Evolutionary conservation across 2,113 vertebrate genomes (phyloP).

Genomic region (Gallinago jamesoni): DNA sequence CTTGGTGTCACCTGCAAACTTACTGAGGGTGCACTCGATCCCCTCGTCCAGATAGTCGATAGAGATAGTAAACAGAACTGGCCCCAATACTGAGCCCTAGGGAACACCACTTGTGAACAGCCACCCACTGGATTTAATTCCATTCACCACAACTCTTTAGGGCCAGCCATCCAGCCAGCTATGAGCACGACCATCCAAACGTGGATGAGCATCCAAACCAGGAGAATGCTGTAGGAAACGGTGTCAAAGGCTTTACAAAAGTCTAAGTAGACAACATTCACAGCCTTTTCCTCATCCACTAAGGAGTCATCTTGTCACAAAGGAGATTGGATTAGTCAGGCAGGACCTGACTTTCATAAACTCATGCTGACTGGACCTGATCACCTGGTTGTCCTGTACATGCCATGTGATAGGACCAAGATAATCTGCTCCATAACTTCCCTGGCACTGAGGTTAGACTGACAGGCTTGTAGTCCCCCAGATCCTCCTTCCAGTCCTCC

Average conservation of each 20-base stretch:
- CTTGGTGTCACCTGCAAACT: background rate
- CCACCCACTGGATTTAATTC: background rate
- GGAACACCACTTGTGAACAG: background rate
- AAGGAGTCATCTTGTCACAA: background rate
- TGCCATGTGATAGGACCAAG: background rate
- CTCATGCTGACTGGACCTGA: background rate
- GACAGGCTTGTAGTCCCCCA: background rate
- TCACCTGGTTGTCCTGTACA: background rate
- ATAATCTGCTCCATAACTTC: background rate
- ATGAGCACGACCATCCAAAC: background rate
- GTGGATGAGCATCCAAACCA: too few relatives aligned
- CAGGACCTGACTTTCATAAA: background rate
- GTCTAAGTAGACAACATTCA: background rate
- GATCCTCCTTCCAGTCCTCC: background rate
- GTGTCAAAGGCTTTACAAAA: background rate
- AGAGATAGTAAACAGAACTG: background rate
- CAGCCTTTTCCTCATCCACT: background rate
- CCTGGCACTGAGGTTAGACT: background rate
- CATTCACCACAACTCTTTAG: background rate
- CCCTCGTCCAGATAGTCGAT: background rate
- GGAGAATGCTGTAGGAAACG: background rate
- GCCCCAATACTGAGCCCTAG: background rate
- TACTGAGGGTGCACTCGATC: background rate
- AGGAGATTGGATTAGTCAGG: background rate
- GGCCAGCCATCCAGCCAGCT: background rate